Evolutionary conservation across 2,888 invertebrate genomes (phyloP).

Genomic region (Epistrophella euchroma): DNA sequence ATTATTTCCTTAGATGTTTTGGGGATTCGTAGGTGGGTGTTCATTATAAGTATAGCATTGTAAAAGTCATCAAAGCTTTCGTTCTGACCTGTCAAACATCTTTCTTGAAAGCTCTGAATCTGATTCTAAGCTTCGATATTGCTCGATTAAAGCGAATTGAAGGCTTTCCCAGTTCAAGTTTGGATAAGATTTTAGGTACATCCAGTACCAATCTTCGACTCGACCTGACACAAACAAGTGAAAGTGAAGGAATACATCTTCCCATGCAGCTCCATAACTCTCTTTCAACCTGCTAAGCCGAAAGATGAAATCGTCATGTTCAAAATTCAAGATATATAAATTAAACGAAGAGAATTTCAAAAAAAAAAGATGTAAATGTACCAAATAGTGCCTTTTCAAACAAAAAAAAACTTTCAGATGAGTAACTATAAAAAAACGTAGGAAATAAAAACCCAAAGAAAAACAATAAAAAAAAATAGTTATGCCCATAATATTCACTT

Average conservation of each 20-base stretch:
- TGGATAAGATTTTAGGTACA: background rate
- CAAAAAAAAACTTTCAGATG: no score
- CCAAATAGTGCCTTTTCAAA: background rate
- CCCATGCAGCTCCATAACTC: conserved; percentile 3
- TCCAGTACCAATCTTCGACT: conserved; percentile 2
- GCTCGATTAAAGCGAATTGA: background rate
- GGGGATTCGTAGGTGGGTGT: background rate
- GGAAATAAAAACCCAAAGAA: no score
- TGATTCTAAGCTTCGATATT: background rate
- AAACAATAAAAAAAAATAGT: no score
- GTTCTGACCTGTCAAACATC: background rate
- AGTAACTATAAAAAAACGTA: no score
- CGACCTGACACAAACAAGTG: conserved; percentile 2
- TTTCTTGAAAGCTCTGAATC: background rate
- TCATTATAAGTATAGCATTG: background rate
- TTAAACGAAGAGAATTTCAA: no score
- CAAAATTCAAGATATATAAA: no score
- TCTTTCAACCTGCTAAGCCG: background rate
- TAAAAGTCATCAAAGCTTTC: background rate
- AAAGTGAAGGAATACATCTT: background rate
- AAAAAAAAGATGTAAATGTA: no score
- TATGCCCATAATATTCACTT: no score
- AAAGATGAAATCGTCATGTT: conserved; percentile 11
- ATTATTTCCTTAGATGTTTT: background rate
- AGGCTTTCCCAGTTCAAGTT: background rate